Evolutionary conservation across 2,113 vertebrate genomes (phyloP).

Genomic region (Pseudorectes ferrugineus): DNA sequence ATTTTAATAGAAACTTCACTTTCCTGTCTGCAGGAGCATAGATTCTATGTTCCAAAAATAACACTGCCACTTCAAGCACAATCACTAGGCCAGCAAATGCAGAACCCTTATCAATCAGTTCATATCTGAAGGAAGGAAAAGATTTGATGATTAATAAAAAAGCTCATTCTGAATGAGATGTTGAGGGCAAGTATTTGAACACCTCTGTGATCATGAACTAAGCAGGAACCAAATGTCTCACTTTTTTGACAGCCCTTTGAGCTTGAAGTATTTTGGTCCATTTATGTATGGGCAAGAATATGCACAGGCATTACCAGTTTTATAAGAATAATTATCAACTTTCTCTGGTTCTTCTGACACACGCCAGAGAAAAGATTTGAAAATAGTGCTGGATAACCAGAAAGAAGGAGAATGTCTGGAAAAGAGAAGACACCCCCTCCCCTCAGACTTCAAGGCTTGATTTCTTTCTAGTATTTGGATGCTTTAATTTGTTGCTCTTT

Average conservation of each 20-base stretch:
- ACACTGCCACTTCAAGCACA: conserved; percentile 34
- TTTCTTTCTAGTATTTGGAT: not conserved
- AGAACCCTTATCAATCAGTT: conserved; percentile 48
- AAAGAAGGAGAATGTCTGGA: not conserved
- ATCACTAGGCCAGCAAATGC: conserved; percentile 28
- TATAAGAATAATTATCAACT: not conserved
- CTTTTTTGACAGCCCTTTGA: not conserved
- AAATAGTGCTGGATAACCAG: not conserved
- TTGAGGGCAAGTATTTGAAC: not conserved
- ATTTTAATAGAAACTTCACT: conserved; percentile 44
- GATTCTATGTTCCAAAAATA: conserved; percentile 54
- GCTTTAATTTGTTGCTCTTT: not conserved
- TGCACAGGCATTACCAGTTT: not conserved
- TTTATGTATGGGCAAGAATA: not conserved
- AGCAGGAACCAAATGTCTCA: not conserved
- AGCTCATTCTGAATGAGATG: conserved; percentile 1
- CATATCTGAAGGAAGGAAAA: conserved; percentile 23
- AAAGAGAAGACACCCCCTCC: not conserved
- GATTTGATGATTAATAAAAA: not conserved
- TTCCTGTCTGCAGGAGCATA: conserved; percentile 28
- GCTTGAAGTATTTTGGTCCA: not conserved
- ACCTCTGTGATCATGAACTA: not conserved
- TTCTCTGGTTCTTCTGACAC: not conserved
- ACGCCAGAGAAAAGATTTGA: not conserved
- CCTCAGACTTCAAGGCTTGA: not conserved